phyloP scores from a whole-genome alignment of 2,113 vertebrate genomes.

The Sus scrofa region DNA sequence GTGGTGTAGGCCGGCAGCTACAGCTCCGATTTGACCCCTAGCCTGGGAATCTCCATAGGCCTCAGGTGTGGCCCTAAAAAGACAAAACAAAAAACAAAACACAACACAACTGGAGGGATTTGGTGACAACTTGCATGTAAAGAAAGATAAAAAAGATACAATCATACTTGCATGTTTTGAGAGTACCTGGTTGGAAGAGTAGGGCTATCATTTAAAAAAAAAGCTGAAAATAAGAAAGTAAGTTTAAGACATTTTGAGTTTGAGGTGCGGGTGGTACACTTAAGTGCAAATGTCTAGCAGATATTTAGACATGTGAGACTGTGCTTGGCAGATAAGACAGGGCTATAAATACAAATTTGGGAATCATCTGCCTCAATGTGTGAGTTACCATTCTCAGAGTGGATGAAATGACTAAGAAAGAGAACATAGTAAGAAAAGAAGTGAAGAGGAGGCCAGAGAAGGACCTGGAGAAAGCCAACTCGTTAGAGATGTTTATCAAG shows the following conservation, averaged over 20 bases:
- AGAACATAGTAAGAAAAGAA: neutral
- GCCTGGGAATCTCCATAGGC: no score
- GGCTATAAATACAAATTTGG: conserved; percentile 49
- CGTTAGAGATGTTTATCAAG: neutral
- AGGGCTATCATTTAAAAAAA: neutral
- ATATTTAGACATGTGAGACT: conserved; percentile 47
- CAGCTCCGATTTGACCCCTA: no score
- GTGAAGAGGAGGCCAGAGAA: neutral
- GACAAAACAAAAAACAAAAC: no score
- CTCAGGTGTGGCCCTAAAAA: no score
- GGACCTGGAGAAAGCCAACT: neutral
- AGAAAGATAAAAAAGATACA: neutral
- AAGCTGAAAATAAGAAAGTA: neutral
- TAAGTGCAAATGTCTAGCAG: conserved; percentile 50
- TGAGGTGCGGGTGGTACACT: neutral
- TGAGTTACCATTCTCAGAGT: neutral
- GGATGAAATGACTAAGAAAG: neutral
- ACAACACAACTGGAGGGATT: neutral
- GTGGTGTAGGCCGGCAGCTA: no score
- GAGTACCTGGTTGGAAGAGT: neutral
- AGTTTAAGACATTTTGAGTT: conserved; percentile 52
- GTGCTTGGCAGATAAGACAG: conserved; percentile 17
- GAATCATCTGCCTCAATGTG: neutral
- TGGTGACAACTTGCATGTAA: neutral
- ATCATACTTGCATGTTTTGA: neutral